A percentile compares a stretch with the other conserved stretches of the same genome.
Conservation (phyloP, 37 sponge, comb jelly and placozoan species). For the Ephydatia muelleri region DNA sequence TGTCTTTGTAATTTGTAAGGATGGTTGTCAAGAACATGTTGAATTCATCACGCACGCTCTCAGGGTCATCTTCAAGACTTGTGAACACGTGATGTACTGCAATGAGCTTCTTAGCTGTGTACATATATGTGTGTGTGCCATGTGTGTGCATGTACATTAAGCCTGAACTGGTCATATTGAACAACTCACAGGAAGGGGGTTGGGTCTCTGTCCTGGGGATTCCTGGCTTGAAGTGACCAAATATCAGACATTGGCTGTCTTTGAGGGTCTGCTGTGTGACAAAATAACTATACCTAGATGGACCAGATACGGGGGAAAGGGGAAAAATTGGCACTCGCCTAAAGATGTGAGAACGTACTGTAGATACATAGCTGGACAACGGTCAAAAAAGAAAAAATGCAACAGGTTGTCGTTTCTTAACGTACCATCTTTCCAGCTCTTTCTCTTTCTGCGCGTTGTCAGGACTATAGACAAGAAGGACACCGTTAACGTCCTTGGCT, state of each 20-base stretch:
- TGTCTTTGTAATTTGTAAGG: slow-evolving; percentile 26
- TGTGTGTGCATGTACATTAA: too few relatives aligned
- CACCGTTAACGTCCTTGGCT: slow-evolving; percentile 69
- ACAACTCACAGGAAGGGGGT: slow-evolving; percentile 5
- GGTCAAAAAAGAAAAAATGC: not conserved
- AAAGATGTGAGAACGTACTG: not conserved
- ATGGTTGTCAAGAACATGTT: slow-evolving; percentile 32
- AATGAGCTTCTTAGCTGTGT: slow-evolving; percentile 21
- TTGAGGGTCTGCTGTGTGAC: slow-evolving; percentile 58
- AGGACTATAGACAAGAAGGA: slow-evolving; percentile 67
- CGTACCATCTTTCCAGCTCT: slow-evolving; percentile 72
- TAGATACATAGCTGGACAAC: not conserved
- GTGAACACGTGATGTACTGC: slow-evolving; percentile 29
- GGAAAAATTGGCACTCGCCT: not conserved
- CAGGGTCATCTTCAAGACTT: slow-evolving; percentile 50
- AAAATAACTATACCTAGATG: slow-evolving; percentile 61
- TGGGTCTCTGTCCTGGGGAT: not conserved
- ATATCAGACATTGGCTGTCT: slow-evolving; percentile 54
- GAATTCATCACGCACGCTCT: slow-evolving; percentile 47
- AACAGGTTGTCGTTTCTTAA: not conserved
- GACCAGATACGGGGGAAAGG: not conserved
- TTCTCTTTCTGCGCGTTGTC: slow-evolving; percentile 37
- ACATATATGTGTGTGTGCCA: not conserved
- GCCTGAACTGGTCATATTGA: too few relatives aligned
- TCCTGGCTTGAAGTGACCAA: slow-evolving; percentile 39